phyloP scores from a whole-genome alignment of 2,113 vertebrate genomes.

The Pardalotus punctatus region DNA sequence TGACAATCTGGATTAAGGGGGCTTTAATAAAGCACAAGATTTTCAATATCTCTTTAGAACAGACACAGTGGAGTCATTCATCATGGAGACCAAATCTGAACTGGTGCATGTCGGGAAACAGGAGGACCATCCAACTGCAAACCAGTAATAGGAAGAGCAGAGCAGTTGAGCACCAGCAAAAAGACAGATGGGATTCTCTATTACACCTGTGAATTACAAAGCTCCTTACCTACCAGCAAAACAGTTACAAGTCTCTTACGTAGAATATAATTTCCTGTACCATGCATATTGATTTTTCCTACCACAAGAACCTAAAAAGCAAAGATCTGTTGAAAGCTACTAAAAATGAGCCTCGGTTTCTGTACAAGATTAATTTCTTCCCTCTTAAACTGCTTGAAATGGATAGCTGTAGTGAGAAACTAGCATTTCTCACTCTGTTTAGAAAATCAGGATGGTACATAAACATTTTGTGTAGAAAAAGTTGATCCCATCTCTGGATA shows the following conservation, averaged over 20 bases:
- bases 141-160: neutral
- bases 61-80: neutral
- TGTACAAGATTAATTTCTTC: neutral
- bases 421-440: neutral
- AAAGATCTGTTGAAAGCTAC: neutral
- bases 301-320: neutral
- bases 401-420: neutral
- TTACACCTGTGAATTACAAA: neutral
- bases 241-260: neutral
- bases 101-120: neutral
- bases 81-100: neutral
- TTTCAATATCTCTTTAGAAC: slow-evolving; percentile 45
- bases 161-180: neutral
- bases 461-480: neutral
- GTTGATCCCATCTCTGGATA: neutral
- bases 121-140: neutral
- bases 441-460: neutral
- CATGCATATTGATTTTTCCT: neutral
- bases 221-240: neutral
- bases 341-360: neutral
- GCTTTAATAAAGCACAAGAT: slow-evolving; percentile 13
- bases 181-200: neutral
- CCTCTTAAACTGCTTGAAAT: neutral
- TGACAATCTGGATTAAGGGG: slow-evolving; percentile 14
- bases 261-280: neutral